Evolutionary conservation across 2,888 invertebrate species (phyloP), one percentile per base, ranked within the genome.

Genomic region (Epinotia demarniana): DNA sequence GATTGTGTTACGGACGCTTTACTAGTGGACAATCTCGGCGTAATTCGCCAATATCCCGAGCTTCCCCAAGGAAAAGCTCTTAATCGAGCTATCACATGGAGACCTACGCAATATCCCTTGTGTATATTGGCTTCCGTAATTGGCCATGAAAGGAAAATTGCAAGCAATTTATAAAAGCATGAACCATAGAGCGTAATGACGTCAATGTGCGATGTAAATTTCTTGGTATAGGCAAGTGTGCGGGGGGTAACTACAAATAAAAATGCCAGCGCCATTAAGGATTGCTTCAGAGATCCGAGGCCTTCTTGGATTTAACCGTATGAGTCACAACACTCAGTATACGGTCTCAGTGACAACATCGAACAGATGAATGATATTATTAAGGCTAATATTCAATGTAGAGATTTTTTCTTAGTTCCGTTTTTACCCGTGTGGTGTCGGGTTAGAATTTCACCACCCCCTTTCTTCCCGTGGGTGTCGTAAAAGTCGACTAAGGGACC

Each of bases 81-180:
- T 69, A 72, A 75, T 75, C 71, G 61, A 75, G 72, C 76, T 70
- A 63, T 67, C 68, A 72, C 39, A 18, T 74, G 43, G 46, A 68
- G 70, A 67, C 62, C 73, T 71, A 75, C 72, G 62, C 72, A 67
- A 71, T 79, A 79, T 82, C 85, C 84, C 85, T 75, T 73, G 81
- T 79, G 86, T 69, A 77, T 82, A 84, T 80, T 81, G 76, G 75
- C 81, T 80, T 79, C 80, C 81, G 78, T 81, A 79, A 82, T 82
- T 83, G 82, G 72, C 89, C 88, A 87, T 89, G 89, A 83, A 82
- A 84, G 77, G 70, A 73, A 78, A 77, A 70, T 71, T 77, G 73
- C 60, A 19, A 69, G 72, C 60, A 73, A 70, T 72, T 63, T 74
- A 66, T 69, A 63, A 57, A 69, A 43, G 55, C 27, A 72, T 46